These are phyloP conservation scores for Coptotermes formosanus DNA, from an alignment of 1,140 invertebrate genomes.

Conservation along the genomic window DNA sequence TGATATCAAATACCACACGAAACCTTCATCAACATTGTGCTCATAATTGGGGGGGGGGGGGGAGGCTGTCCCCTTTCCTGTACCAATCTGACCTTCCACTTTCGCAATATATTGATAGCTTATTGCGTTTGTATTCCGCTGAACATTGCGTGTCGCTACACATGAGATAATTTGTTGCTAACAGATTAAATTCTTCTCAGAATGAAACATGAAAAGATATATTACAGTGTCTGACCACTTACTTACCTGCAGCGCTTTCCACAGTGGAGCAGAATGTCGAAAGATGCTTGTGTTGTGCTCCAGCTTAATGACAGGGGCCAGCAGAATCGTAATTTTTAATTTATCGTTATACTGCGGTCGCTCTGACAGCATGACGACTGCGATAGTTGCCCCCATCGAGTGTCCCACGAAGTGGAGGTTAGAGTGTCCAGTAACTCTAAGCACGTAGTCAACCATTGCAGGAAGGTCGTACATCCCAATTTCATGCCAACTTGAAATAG, in stretches of 20 bases:
- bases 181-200: not conserved
- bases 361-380: slow-evolving; percentile 49
- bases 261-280: slow-evolving; percentile 38
- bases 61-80: too few relatives aligned
- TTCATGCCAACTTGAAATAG: slow-evolving; percentile 53
- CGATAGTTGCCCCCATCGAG: slow-evolving; percentile 47
- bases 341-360: slow-evolving; percentile 52
- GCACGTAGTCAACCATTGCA: slow-evolving; percentile 56
- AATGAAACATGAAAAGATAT: not conserved
- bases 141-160: too few relatives aligned
- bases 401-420: slow-evolving; percentile 51
- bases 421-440: slow-evolving; percentile 51
- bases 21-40: too few relatives aligned
- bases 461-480: slow-evolving; percentile 59
- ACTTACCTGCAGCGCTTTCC: slow-evolving; percentile 44
- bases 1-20: too few relatives aligned
- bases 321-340: slow-evolving; percentile 48
- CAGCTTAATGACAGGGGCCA: slow-evolving; percentile 53
- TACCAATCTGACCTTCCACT: too few relatives aligned
- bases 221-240: not conserved
- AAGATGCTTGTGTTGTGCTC: slow-evolving; percentile 40
- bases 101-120: too few relatives aligned
- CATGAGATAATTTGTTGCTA: not conserved
- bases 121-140: too few relatives aligned
- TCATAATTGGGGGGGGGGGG: too few relatives aligned